phyloP scores from a whole-genome alignment of 1,140 invertebrate genomes.

The Tachypleus tridentatus region DNA sequence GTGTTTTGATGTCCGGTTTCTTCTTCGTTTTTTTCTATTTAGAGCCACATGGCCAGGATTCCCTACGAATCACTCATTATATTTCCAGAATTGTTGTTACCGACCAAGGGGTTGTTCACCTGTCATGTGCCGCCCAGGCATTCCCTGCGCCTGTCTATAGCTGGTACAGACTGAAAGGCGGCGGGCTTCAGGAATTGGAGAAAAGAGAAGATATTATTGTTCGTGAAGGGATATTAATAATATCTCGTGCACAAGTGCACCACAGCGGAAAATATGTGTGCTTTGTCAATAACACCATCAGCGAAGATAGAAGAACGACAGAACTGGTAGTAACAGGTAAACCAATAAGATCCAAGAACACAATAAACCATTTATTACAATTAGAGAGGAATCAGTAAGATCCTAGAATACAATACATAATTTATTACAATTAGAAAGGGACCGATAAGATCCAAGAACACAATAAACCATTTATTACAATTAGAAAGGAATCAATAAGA shows the following conservation, averaged over 20 bases:
- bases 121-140: conserved; percentile 70
- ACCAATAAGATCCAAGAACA: no score
- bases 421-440: no score
- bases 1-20: no score
- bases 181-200: conserved; percentile 4
- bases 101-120: conserved; percentile 32
- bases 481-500: no score
- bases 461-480: no score
- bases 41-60: conserved; percentile 5
- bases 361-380: no score
- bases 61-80: conserved; percentile 27
- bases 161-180: conserved; percentile 31
- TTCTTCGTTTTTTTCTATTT: no score
- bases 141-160: conserved; percentile 53
- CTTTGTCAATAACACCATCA: conserved; percentile 86
- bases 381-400: no score
- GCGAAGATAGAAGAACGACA: conserved; percentile 81
- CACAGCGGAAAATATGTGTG: conserved; percentile 84
- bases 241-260: conserved; percentile 48
- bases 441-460: no score
- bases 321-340: conserved; percentile 74
- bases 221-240: conserved; percentile 23
- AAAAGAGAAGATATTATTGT: conserved; percentile 7
- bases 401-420: no score
- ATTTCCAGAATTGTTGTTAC: conserved; percentile 24